Conservation (phyloP, 2,113 vertebrate genomes). For the Psittacara wagleri region DNA sequence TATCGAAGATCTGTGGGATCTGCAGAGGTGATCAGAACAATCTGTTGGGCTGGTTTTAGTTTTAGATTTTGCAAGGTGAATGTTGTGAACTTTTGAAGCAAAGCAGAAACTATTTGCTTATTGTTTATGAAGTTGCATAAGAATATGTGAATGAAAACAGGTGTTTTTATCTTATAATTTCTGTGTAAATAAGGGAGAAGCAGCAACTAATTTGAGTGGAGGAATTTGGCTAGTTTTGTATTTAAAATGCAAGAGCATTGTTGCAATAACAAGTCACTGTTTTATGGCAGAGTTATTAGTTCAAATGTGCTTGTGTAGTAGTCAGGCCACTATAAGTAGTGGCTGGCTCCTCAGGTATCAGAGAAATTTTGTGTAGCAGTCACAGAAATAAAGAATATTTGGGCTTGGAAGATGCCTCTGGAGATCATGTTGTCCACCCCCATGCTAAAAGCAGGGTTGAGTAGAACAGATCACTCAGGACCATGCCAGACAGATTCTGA, state of each 20-base stretch:
- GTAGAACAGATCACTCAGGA: not conserved
- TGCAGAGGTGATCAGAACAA: not conserved
- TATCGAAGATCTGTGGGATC: not conserved
- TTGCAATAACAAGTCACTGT: not conserved
- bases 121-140: not conserved
- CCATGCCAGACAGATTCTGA: not conserved
- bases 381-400: not conserved
- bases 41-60: not conserved
- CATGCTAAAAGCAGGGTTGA: not conserved
- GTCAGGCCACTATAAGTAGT: not conserved
- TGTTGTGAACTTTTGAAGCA: not conserved
- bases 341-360: not conserved
- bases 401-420: not conserved
- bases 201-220: not conserved
- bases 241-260: not conserved
- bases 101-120: not conserved
- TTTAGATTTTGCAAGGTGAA: not conserved
- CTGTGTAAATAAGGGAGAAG: not conserved
- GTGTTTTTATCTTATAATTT: accelerated
- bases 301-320: not conserved
- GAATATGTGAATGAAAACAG: not conserved
- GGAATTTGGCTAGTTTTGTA: not conserved
- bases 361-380: not conserved
- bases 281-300: not conserved
- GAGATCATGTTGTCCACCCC: not conserved